Conservation (phyloP, 2,888 invertebrate genomes). For the Allophyes oxyacanthae region DNA sequence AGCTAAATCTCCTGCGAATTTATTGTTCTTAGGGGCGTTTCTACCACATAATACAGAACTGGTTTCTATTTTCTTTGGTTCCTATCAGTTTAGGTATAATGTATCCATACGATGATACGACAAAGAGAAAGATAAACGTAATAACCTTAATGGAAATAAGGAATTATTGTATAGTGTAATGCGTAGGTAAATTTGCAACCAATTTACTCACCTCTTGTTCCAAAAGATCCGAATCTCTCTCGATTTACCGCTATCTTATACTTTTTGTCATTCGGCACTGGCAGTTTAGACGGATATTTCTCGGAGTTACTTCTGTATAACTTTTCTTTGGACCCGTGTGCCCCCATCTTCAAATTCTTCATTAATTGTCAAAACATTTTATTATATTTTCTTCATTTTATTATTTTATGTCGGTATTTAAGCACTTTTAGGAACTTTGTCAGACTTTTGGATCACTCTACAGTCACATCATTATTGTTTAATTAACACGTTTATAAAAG, state of each 20-base stretch:
- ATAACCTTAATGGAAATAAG: slow-evolving; percentile 14
- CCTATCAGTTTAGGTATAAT: too few species aligned
- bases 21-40: neutral
- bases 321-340: slow-evolving; percentile 94
- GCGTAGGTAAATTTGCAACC: slow-evolving; percentile 31
- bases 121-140: slow-evolving; percentile 23
- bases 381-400: slow-evolving; percentile 51
- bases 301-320: slow-evolving; percentile 91
- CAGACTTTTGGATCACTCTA: slow-evolving; percentile 62
- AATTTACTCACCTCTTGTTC: slow-evolving; percentile 89
- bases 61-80: too few species aligned
- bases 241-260: slow-evolving; percentile 90
- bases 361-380: slow-evolving; percentile 76
- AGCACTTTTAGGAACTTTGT: slow-evolving; percentile 69
- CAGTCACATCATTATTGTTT: slow-evolving; percentile 71
- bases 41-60: too few species aligned
- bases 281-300: slow-evolving; percentile 88
- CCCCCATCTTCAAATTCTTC: slow-evolving; percentile 91
- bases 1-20: slow-evolving; percentile 5
- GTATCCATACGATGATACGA: neutral
- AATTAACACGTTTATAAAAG: slow-evolving; percentile 46
- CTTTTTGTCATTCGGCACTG: slow-evolving; percentile 88
- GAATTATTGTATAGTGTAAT: slow-evolving; percentile 26
- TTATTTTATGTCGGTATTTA: slow-evolving; percentile 55
- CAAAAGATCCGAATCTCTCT: slow-evolving; percentile 92